These are phyloP conservation scores for Ophioderma brevispina DNA, from an alignment of 35 echinoderm and acorn worm species.

Conservation along the genomic window DNA sequence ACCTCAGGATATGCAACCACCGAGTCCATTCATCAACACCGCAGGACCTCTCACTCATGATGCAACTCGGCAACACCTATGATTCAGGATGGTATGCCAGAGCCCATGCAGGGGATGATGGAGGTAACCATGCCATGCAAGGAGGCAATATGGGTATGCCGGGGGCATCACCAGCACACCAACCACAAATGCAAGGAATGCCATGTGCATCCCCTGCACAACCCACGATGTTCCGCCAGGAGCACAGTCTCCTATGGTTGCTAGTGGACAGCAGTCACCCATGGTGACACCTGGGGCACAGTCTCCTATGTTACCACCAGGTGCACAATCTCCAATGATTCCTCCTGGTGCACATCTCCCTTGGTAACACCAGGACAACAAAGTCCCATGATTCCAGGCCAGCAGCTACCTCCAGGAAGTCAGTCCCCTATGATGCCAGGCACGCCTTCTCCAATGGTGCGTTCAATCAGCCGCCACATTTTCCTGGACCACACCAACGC, in stretches of 20 bases:
- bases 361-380: slow-evolving; percentile 64
- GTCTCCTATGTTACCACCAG: slow-evolving; percentile 67
- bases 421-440: slow-evolving; percentile 24
- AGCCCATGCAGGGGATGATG: neutral
- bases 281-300: slow-evolving; percentile 57
- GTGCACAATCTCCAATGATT: slow-evolving; percentile 54
- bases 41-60: slow-evolving; percentile 7
- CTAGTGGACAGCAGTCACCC: slow-evolving; percentile 57
- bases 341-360: slow-evolving; percentile 70
- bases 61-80: slow-evolving; percentile 9
- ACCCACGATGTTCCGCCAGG: neutral
- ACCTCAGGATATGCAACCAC: slow-evolving; percentile 13
- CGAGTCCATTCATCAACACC: slow-evolving; percentile 24
- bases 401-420: neutral
- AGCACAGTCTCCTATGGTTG: slow-evolving; percentile 21
- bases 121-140: too few species aligned
- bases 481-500: neutral
- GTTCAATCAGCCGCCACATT: too few species aligned
- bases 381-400: slow-evolving; percentile 49
- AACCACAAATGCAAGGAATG: too few species aligned
- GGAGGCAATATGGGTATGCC: neutral
- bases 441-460: slow-evolving; percentile 7
- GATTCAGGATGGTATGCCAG: slow-evolving; percentile 19
- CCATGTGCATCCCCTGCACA: neutral
- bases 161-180: neutral